These are phyloP conservation scores for Cathartes aura DNA, from an alignment of 2,113 vertebrate genomes.

Conservation along the genomic window DNA sequence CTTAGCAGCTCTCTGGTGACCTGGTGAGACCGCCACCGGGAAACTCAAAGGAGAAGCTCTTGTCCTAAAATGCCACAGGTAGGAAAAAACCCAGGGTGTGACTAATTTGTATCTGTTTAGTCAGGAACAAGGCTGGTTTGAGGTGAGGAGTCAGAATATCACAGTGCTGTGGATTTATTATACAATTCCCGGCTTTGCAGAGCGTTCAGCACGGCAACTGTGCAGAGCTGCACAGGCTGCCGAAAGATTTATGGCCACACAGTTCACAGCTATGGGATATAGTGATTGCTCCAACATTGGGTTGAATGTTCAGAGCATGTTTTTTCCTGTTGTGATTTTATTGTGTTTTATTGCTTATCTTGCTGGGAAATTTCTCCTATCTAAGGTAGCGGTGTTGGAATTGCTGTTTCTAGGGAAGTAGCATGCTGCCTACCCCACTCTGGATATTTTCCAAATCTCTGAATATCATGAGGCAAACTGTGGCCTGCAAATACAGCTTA, in stretches of 20 bases:
- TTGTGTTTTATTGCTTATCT: not conserved
- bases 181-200: not conserved
- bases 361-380: not conserved
- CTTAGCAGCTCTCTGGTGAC: not conserved
- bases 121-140: not conserved
- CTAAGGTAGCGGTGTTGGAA: not conserved
- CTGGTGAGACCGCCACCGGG: not conserved
- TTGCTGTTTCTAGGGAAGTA: not conserved
- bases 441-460: not conserved
- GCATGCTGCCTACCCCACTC: not conserved
- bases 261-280: not conserved
- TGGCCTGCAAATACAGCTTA: not conserved
- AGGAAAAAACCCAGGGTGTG: not conserved
- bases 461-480: not conserved
- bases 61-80: not conserved
- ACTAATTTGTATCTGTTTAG: not conserved
- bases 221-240: not conserved
- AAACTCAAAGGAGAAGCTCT: not conserved
- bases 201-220: rapidly evolving
- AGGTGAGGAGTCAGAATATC: not conserved
- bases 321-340: not conserved
- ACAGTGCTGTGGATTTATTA: not conserved
- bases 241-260: not conserved
- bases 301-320: not conserved
- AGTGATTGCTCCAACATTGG: rapidly evolving